phyloP scores from a whole-genome alignment of 2,113 vertebrate genomes.

The Pollachius pollachius region DNA sequence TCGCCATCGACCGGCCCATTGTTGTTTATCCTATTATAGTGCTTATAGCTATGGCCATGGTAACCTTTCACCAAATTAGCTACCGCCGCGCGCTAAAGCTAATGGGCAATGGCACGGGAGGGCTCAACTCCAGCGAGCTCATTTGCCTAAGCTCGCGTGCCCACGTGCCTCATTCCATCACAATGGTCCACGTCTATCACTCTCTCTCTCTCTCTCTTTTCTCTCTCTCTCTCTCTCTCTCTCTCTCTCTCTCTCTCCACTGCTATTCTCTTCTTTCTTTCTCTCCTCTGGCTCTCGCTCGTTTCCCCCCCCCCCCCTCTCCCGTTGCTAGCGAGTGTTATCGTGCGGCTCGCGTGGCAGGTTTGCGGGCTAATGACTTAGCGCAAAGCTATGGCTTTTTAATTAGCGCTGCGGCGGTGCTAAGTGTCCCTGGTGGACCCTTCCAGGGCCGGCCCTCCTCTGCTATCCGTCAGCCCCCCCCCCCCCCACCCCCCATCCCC shows the following conservation, averaged over 20 bases:
- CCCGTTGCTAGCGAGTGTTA: conserved; percentile 32
- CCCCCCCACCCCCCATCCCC: neutral
- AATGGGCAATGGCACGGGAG: conserved; percentile 62
- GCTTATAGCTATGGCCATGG: conserved; percentile 70
- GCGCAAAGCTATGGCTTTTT: conserved; percentile 74
- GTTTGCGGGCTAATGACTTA: conserved; percentile 70
- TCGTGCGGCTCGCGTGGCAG: conserved; percentile 43
- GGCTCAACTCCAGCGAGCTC: conserved; percentile 51
- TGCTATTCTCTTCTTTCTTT: conserved; percentile 14
- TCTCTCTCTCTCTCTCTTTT: conserved; percentile 25
- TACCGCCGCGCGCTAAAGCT: conserved; percentile 58
- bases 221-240: conserved; percentile 33
- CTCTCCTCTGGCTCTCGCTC: conserved; percentile 16
- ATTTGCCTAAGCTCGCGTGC: conserved; percentile 63
- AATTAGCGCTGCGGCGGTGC: conserved; percentile 69
- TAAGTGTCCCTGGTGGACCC: conserved; percentile 70
- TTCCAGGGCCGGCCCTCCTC: conserved; percentile 48
- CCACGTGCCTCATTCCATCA: conserved; percentile 47
- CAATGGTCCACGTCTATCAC: conserved; percentile 58
- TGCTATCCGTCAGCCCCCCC: conserved; percentile 61
- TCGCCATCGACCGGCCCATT: conserved; percentile 57
- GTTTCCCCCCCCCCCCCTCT: neutral
- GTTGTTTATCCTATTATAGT: conserved; percentile 74
- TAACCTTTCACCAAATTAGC: conserved; percentile 64
- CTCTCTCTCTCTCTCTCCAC: conserved; percentile 15